Base-by-base conservation (phyloP, 2,888 invertebrate genomes). In the Aelia acuminata region DNA sequence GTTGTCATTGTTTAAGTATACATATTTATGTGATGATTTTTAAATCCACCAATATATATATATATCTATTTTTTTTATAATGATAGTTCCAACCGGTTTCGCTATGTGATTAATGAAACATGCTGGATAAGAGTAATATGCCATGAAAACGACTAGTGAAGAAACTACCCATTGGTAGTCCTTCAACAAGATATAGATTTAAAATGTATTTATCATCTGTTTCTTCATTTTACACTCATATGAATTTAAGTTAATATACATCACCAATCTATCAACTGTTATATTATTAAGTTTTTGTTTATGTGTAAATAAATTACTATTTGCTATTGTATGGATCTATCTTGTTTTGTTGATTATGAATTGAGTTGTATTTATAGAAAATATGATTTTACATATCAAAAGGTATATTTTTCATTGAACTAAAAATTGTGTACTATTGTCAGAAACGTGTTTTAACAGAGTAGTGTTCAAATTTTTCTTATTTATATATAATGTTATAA, bases 301-400 rank as follows among this genome's bases (percentile, higher is more conserved):
- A 84, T 85, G 84, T 84, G 84, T 89, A 89, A 87, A 70, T 89
- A 85, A 87, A 87, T 85, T 57, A 85, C 63, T 89, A 63, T 89
- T 89, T 87, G 88, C 85, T 87, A 43, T 88, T 86, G 88, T 88
- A 49, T 75, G 50, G 84, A 88, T 88, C 80, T 84, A 84, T 85
- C 63, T 88, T 88, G 84, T 89, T 80, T 85, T 89, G 88, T 88
- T 88, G 84, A 70, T 84, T 84, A 53, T 50, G 87, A 87, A 86
- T 86, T 89, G 84, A 87, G 88, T 89, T 89, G 84, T 88, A 84
- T 87, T 87, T 89, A 53, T 89, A 87, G 87, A 88, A 89, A 89
- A 86, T 89, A 63, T 88, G 89, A 88, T 88, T 89, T 88, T 89
- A 89, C 89, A 89, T 89, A 89, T 89, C 89, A 89, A 75, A 48